These are phyloP conservation scores for Hypomecis atomaria DNA, from an alignment of 2,888 invertebrate species.

Conservation along the genomic window DNA sequence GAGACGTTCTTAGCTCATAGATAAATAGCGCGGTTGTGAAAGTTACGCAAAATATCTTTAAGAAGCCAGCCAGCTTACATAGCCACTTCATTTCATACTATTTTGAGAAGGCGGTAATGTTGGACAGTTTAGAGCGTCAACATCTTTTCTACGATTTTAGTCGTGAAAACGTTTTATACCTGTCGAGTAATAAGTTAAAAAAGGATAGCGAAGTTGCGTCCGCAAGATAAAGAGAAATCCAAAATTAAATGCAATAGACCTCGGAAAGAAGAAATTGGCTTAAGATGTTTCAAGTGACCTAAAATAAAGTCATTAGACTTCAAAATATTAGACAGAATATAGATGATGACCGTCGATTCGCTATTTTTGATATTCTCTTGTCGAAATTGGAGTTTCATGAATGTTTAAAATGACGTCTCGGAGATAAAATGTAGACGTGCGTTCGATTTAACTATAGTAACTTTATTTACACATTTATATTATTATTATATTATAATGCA, in stretches of 20 bases:
- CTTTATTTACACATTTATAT: slow-evolving; percentile 83
- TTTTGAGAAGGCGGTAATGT: slow-evolving; percentile 10
- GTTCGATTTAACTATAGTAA: slow-evolving; percentile 76
- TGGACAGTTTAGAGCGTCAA: slow-evolving; percentile 7
- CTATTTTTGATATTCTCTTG: slow-evolving; percentile 85
- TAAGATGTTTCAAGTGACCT: slow-evolving; percentile 75
- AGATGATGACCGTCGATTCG: slow-evolving; percentile 77
- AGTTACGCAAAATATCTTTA: slow-evolving; percentile 4
- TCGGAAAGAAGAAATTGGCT: slow-evolving; percentile 64
- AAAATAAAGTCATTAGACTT: slow-evolving; percentile 72
- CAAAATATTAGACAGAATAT: slow-evolving; percentile 78
- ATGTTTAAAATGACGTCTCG: slow-evolving; percentile 68
- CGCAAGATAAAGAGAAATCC: slow-evolving; percentile 46
- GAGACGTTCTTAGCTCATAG: slow-evolving; percentile 7
- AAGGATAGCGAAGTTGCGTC: slow-evolving; percentile 37
- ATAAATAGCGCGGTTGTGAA: slow-evolving; percentile 18
- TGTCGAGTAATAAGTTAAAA: slow-evolving; percentile 37
- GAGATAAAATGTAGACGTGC: slow-evolving; percentile 67
- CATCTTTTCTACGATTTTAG: slow-evolving; percentile 6
- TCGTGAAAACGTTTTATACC: slow-evolving; percentile 8
- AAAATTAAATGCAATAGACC: slow-evolving; percentile 72
- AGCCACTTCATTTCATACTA: slow-evolving; percentile 15
- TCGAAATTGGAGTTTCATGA: slow-evolving; percentile 81
- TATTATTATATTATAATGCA: slow-evolving; percentile 71
- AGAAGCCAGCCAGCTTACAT: slow-evolving; percentile 7